Evolutionary conservation across 2,888 invertebrate genomes (phyloP).

Genomic region (Helobdella robusta): DNA sequence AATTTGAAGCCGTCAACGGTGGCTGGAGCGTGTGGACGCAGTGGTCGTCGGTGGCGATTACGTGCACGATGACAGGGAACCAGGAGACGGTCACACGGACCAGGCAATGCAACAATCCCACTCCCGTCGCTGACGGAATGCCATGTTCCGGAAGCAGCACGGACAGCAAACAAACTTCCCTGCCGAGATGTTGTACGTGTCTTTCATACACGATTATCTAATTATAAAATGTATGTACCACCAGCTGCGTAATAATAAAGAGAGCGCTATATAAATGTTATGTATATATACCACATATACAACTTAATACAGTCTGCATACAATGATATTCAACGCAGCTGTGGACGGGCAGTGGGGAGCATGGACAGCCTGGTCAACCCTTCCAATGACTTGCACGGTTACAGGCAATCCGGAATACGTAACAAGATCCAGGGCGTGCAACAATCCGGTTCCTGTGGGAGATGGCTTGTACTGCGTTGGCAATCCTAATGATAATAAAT

Average conservation of each 20-base stretch:
- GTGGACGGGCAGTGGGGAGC: conserved; percentile 21
- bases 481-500: conserved; percentile 34
- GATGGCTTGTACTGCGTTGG: conserved; percentile 44
- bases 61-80: too few species aligned
- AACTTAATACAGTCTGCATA: too few species aligned
- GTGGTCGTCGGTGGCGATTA: too few species aligned
- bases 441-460: conserved; percentile 42
- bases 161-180: conserved; percentile 20
- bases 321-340: too few species aligned
- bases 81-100: conserved; percentile 22
- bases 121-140: conserved; percentile 28
- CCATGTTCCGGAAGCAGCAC: conserved; percentile 21
- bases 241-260: too few species aligned
- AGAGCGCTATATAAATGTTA: too few species aligned
- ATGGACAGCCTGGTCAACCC: conserved; percentile 33
- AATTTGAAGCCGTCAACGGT: conserved; percentile 15
- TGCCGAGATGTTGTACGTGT: too few species aligned
- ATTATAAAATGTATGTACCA: too few species aligned
- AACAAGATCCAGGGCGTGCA: conserved; percentile 41
- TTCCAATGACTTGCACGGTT: conserved; percentile 43
- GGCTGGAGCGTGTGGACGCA: conserved; percentile 26
- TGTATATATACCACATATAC: too few species aligned
- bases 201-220: too few species aligned
- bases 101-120: conserved; percentile 28
- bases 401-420: conserved; percentile 40